phyloP scores from a whole-genome alignment of 2,888 invertebrate genomes.

The Dromius quadrimaculatus region DNA sequence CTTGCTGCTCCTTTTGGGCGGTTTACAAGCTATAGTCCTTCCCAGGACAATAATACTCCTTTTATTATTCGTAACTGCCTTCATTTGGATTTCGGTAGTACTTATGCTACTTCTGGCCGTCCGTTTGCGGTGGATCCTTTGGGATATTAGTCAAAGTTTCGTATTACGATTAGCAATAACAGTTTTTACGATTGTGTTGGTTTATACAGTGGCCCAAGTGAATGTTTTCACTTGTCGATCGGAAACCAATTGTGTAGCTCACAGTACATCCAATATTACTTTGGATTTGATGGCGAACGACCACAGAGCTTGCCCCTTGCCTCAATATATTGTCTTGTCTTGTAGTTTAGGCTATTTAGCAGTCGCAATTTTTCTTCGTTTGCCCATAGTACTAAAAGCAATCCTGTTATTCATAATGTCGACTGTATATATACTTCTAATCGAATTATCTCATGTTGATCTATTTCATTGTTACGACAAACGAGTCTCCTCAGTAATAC shows the following conservation, averaged over 20 bases:
- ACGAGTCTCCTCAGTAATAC: slow-evolving; percentile 78
- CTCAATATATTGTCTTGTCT: slow-evolving; percentile 88
- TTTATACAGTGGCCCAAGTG: slow-evolving; percentile 91
- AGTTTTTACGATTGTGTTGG: slow-evolving; percentile 86
- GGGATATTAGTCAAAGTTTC: slow-evolving; percentile 88
- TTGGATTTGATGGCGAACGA: slow-evolving; percentile 68
- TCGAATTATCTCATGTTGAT: slow-evolving; percentile 83
- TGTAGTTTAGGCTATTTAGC: slow-evolving; percentile 87
- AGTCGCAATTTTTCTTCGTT: slow-evolving; percentile 85
- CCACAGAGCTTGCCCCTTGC: slow-evolving; percentile 85
- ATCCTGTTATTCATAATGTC: slow-evolving; percentile 83
- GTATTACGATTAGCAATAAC: slow-evolving; percentile 86
- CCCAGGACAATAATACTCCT: slow-evolving; percentile 88
- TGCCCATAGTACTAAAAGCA: slow-evolving; percentile 87
- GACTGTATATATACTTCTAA: slow-evolving; percentile 82
- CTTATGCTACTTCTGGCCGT: slow-evolving; percentile 87
- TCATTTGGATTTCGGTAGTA: slow-evolving; percentile 90
- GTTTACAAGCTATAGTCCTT: slow-evolving; percentile 82
- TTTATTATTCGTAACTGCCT: slow-evolving; percentile 87
- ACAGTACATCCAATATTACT: slow-evolving; percentile 69
- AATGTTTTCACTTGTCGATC: slow-evolving; percentile 84
- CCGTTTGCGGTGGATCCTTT: slow-evolving; percentile 83
- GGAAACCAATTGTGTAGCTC: slow-evolving; percentile 67
- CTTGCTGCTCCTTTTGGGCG: slow-evolving; percentile 80
- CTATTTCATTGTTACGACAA: slow-evolving; percentile 87